A percentile compares a stretch with the other conserved stretches of the same genome.
Evolutionary conservation across 2,888 invertebrate species (phyloP).

Genomic region (Resseliella maxima): DNA sequence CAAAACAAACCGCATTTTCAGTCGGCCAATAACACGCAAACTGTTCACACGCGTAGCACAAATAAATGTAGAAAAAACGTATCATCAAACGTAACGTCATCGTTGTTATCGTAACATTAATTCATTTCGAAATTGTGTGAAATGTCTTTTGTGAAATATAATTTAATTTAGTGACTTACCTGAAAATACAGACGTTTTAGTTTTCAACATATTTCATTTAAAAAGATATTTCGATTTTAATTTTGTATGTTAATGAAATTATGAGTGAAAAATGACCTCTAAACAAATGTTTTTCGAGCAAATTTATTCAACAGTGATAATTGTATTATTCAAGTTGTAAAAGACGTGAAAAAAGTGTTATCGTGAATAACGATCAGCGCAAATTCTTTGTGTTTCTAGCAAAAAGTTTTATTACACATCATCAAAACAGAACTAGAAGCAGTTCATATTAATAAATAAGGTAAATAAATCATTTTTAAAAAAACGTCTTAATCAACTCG

Average conservation of each 20-base stretch:
- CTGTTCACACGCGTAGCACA: slow-evolving; percentile 12
- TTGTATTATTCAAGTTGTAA: too few species aligned
- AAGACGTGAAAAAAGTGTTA: too few species aligned
- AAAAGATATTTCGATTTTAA: background rate
- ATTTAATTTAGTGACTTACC: background rate
- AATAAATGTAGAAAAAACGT: slow-evolving; percentile 1
- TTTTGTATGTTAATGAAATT: slow-evolving; percentile 4
- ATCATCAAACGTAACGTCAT: too few species aligned
- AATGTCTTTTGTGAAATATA: background rate
- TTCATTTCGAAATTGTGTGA: slow-evolving; percentile 21
- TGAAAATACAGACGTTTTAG: too few species aligned
- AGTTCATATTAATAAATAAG: background rate
- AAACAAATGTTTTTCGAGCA: too few species aligned
- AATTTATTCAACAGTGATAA: too few species aligned
- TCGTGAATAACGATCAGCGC: too few species aligned
- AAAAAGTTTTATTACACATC: too few species aligned
- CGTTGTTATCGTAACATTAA: background rate
- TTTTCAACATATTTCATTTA: too few species aligned
- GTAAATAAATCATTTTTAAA: background rate
- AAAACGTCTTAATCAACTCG: background rate
- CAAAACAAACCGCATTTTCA: slow-evolving; percentile 46
- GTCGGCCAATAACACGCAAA: slow-evolving; percentile 38
- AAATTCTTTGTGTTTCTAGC: too few species aligned
- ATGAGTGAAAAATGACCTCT: background rate
- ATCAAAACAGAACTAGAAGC: too few species aligned